Base-by-base conservation (phyloP, 1,140 invertebrate genomes). In the Drosophila ercepeae region DNA sequence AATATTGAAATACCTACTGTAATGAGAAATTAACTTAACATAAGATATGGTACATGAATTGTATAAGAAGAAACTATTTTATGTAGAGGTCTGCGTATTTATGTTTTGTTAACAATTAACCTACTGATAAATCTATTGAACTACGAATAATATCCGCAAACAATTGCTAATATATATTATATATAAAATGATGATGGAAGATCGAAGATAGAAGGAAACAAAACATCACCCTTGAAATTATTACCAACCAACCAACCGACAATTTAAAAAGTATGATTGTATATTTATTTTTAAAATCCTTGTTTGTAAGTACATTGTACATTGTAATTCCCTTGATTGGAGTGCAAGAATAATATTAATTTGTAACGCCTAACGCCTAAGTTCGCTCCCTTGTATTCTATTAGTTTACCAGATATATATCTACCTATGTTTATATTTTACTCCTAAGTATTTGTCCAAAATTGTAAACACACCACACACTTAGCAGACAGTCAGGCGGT, bases 51-150 rank as follows among this genome's bases (percentile, higher is more conserved):
- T n/a, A 60, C 42, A 58, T 51, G 29, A 18, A 73, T 44, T 44
- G 29, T 34, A 63, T 70, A 63, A 81, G 60, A 88, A 29, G 52
- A 54, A 88, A 86, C 77, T 88, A 88, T 88, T 82, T 86, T 88
- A 88, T 71, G 69, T 88, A 84, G 75, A 74, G 60, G 58, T 72
- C 44, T 71, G 73, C 55, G 78, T 83, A 83, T 83, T 83, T 83
- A 83, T 63, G 78, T 83, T 83, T 83, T 83, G 77, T 78, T 79
- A 59, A 60, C 59, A 77, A 79, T 74, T 77, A 75, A 72, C 50
- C 58, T 63, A 69, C 41, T 48, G 36, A 60, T 42, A 50, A 51
- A 41, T 41, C 51, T 57, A 65, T 67, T 52, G 27, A 65, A 65
- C 55, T 70, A 83, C 23, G 46, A 71, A 55, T 58, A 53, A 57